These are phyloP conservation scores for Hololepta plana DNA, from an alignment of 2,888 invertebrate species.

Conservation along the genomic window DNA sequence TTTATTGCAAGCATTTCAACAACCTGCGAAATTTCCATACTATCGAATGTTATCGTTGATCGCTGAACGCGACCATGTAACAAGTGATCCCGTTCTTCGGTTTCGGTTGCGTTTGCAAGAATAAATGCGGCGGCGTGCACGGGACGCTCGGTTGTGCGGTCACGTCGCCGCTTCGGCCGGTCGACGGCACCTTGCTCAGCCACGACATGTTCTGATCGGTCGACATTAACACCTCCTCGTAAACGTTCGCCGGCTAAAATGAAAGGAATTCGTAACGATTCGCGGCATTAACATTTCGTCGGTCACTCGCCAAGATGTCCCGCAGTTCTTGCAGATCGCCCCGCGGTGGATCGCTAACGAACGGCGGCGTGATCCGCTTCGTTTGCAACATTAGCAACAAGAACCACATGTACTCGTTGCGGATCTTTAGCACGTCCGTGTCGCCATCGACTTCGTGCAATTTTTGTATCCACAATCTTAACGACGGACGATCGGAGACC, in stretches of 20 bases:
- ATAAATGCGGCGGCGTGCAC: too few relatives aligned
- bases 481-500: slow-evolving; percentile 16
- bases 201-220: slow-evolving; percentile 18
- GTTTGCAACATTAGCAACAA: slow-evolving; percentile 26
- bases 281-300: not conserved
- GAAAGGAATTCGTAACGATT: slow-evolving; percentile 3
- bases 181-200: slow-evolving; percentile 14
- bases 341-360: slow-evolving; percentile 21
- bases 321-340: slow-evolving; percentile 20
- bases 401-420: slow-evolving; percentile 30
- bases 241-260: slow-evolving; percentile 16
- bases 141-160: slow-evolving; percentile 5
- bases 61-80: slow-evolving; percentile 22
- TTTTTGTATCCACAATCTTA: slow-evolving; percentile 25
- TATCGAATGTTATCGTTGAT: too few relatives aligned
- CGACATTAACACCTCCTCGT: slow-evolving; percentile 23
- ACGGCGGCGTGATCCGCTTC: slow-evolving; percentile 24
- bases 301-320: slow-evolving; percentile 20
- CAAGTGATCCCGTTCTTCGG: slow-evolving; percentile 20
- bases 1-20: too few relatives aligned
- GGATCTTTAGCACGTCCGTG: slow-evolving; percentile 18
- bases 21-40: too few relatives aligned
- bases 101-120: slow-evolving; percentile 18
- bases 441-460: slow-evolving; percentile 19
- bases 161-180: slow-evolving; percentile 6